Evolutionary conservation across 2,888 invertebrate species (phyloP), one percentile per base, ranked within the genome.

Genomic region (Carterocephalus palaemon): DNA sequence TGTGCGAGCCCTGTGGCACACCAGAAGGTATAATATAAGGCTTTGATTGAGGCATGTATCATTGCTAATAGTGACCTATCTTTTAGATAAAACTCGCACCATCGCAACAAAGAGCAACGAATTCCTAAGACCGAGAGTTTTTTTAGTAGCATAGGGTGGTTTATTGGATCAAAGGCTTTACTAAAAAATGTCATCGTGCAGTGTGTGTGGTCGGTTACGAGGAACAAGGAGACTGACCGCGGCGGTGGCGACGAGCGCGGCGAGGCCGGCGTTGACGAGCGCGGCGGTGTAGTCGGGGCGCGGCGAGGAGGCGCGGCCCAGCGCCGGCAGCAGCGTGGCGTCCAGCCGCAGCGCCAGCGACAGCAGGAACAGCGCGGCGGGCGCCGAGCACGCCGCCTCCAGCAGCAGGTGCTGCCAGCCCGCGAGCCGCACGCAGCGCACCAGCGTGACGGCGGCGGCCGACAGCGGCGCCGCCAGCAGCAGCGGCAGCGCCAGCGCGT

Each of bases 371-470:
- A 80, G 62, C 1, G 48, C 34, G 0, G 59, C 16, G 0, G 81
- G 81, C 0, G 71, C 12, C 0, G 77, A 72, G 0, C 80, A 49
- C 0, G 47, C 0, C 2, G 67, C 23, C 22, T 82, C 80, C 1
- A 80, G 40, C 0, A 70, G 0, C 0, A 84, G 57, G 53, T 81
- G 82, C 13, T 75, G 78, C 75, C 77, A 78, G 1, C 72, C 85
- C 83, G 59, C 0, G 53, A 80, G 31, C 15, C 64, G 48, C 0
- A 67, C 10, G 20, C 63, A 70, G 46, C 75, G 58, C 19, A 75
- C 49, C 1, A 64, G 33, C 0, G 70, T 70, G 4, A 83, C 47
- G 0, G 70, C 63, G 0, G 76, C 8, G 0, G 67, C 2, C 0
- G 75, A 50, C 1, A 51, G 45, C 0, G 56, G 1, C 0, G 75